These are phyloP conservation scores for Nyctereutes procyonoides DNA, from an alignment of 2,113 vertebrate species.

Conservation along the genomic window DNA sequence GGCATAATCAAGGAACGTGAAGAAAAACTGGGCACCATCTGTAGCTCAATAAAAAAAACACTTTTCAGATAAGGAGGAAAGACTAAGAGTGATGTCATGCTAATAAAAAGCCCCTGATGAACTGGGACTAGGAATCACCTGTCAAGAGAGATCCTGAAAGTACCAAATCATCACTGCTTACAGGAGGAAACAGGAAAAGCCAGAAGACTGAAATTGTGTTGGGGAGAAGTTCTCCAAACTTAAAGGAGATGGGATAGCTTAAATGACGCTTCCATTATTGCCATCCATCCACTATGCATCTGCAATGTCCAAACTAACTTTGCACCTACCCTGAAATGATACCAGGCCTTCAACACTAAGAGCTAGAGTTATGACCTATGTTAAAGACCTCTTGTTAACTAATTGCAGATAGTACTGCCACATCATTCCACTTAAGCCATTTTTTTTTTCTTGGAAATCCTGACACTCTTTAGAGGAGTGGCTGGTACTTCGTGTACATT, in stretches of 20 bases:
- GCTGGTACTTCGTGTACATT: not conserved
- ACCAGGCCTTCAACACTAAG: not conserved
- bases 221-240: not conserved
- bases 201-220: not conserved
- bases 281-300: not conserved
- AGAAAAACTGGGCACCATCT: not conserved
- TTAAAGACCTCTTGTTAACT: not conserved
- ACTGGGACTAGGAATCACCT: not conserved
- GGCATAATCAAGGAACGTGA: not conserved
- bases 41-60: not conserved
- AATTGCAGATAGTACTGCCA: not conserved
- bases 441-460: not conserved
- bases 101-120: not conserved
- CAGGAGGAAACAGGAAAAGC: not conserved
- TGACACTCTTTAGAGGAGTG: not conserved
- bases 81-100: not conserved
- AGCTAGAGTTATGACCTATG: not conserved
- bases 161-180: not conserved
- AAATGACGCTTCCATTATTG: not conserved
- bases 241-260: not conserved
- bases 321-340: not conserved
- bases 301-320: not conserved
- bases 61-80: conserved; percentile 16
- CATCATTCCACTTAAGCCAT: not conserved
- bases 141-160: not conserved